These are phyloP conservation scores for Tenthredo livida DNA, from an alignment of 2,888 invertebrate species.

Conservation along the genomic window DNA sequence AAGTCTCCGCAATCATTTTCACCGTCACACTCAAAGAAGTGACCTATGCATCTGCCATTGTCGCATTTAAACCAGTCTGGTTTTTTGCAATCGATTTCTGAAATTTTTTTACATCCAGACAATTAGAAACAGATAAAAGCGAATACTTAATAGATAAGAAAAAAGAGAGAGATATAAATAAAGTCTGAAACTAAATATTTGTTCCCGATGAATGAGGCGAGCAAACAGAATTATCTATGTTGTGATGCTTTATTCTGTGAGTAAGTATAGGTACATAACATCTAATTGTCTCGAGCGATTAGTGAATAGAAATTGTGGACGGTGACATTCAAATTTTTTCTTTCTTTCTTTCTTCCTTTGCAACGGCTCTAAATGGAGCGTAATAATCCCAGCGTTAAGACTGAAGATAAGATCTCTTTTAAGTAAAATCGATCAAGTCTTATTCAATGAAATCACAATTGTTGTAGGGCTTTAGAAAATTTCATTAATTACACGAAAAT, in stretches of 20 bases:
- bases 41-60: slow-evolving; percentile 81
- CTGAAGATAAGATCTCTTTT: background rate
- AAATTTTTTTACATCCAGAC: background rate
- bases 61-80: slow-evolving; percentile 77
- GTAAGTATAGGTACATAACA: background rate
- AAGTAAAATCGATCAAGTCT: background rate
- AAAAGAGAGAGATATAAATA: background rate
- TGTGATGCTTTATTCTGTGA: background rate
- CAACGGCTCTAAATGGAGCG: background rate
- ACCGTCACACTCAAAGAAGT: slow-evolving; percentile 80
- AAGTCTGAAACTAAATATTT: background rate
- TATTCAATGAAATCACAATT: background rate
- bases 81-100: slow-evolving; percentile 55
- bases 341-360: background rate
- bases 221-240: background rate
- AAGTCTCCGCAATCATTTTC: slow-evolving; percentile 81
- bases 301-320: background rate
- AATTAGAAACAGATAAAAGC: background rate
- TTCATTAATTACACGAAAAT: background rate
- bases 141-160: background rate
- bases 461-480: background rate
- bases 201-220: background rate
- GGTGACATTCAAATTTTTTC: slow-evolving; percentile 10
- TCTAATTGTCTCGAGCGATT: background rate
- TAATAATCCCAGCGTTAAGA: background rate